Conservation (phyloP, 2,113 vertebrate genomes). For the Cyprinodon variegatus region DNA sequence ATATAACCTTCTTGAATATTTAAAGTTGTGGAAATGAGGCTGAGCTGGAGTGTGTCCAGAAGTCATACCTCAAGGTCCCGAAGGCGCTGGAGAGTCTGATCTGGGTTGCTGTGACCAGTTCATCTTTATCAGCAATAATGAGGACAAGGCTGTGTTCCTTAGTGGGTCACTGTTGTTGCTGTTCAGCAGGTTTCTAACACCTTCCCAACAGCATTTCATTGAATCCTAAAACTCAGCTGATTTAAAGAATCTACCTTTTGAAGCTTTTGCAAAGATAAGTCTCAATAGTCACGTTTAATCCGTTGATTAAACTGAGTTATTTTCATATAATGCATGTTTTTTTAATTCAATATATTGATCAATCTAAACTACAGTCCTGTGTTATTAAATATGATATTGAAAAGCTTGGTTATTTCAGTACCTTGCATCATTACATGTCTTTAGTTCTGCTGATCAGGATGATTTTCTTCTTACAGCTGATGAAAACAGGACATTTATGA, state of each 20-base stretch:
- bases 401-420: background rate
- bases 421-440: background rate
- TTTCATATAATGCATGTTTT: no score
- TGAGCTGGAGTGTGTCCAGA: slow-evolving; percentile 7
- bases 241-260: background rate
- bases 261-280: no score
- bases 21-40: slow-evolving; percentile 40
- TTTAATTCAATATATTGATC: background rate
- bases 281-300: no score
- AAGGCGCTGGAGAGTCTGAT: slow-evolving; percentile 28
- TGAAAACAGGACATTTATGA: no score
- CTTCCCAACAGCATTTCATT: background rate
- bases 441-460: no score
- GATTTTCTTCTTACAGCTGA: no score
- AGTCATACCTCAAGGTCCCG: slow-evolving; percentile 2
- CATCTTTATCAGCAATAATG: slow-evolving; percentile 17
- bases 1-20: slow-evolving; percentile 49
- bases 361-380: background rate
- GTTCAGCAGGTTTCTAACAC: background rate
- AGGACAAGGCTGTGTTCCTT: background rate
- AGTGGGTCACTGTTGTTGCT: background rate
- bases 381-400: background rate
- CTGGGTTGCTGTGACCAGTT: background rate
- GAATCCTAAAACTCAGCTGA: background rate
- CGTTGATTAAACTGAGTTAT: no score